Evolutionary conservation across 2,888 invertebrate genomes (phyloP).

Genomic region (Dolomedes plantarius): DNA sequence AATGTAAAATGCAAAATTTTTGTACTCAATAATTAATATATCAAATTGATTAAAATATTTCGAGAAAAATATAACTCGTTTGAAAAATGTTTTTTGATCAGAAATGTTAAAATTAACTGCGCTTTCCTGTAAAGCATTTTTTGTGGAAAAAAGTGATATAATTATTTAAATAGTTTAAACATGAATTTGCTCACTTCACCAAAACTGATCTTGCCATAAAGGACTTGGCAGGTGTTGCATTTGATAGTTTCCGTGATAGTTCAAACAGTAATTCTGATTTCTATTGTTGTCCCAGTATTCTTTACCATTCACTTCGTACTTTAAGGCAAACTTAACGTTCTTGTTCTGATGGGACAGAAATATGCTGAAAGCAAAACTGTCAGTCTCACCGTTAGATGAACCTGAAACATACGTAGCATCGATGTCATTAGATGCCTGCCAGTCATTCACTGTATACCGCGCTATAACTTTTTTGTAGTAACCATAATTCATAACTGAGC

Average conservation of each 20-base stretch:
- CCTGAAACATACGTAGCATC: conserved; percentile 51
- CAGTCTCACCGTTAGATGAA: conserved; percentile 32
- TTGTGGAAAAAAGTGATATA: too few species aligned
- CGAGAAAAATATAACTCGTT: too few species aligned
- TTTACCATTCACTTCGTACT: conserved; percentile 32
- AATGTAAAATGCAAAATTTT: too few species aligned
- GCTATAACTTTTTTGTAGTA: conserved; percentile 45
- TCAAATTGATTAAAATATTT: too few species aligned
- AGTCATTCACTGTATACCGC: conserved; percentile 49
- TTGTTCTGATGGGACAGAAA: conserved; percentile 23
- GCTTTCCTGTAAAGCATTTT: too few species aligned
- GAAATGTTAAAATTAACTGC: too few species aligned
- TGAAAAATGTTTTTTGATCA: too few species aligned
- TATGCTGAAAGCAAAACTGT: conserved; percentile 53
- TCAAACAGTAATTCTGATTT: conserved; percentile 43
- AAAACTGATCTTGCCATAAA: conserved; percentile 58
- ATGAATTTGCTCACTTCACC: conserved; percentile 29
- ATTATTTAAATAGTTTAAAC: too few species aligned
- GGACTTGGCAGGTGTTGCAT: conserved; percentile 30
- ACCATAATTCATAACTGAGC: conserved; percentile 51
- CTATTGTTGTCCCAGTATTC: conserved; percentile 69
- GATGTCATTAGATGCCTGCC: conserved; percentile 46
- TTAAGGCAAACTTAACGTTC: conserved; percentile 43
- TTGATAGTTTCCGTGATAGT: conserved; percentile 25
- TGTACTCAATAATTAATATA: too few species aligned